phyloP scores from a whole-genome alignment of 2,888 invertebrate species.

The Ligdia adustata region DNA sequence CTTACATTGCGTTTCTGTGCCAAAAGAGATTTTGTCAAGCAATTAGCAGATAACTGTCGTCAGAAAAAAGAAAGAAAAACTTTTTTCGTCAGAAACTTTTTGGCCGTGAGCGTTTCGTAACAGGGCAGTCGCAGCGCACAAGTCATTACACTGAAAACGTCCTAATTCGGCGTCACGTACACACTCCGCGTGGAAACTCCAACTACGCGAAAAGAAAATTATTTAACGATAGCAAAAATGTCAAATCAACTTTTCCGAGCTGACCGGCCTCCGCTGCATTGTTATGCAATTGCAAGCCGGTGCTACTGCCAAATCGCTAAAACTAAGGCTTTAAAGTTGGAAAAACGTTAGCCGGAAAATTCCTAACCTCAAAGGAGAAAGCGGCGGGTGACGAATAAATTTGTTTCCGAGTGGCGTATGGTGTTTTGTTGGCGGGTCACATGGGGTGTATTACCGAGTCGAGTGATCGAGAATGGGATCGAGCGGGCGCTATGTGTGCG shows the following conservation, averaged over 20 bases:
- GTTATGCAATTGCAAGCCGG: conserved; percentile 74
- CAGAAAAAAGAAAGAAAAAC: conserved; percentile 56
- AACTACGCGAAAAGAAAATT: conserved; percentile 53
- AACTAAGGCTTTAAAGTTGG: conserved; percentile 55
- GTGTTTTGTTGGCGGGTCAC: conserved; percentile 61
- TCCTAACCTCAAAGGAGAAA: conserved; percentile 62
- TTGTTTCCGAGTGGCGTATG: conserved; percentile 33
- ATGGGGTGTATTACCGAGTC: conserved; percentile 59
- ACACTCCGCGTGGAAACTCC: conserved; percentile 51
- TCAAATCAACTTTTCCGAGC: conserved; percentile 69
- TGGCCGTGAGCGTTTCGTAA: conserved; percentile 69
- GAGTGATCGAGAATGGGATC: conserved; percentile 67
- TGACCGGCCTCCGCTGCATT: conserved; percentile 72
- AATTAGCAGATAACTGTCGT: conserved; percentile 74
- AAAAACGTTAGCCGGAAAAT: conserved; percentile 61
- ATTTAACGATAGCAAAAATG: conserved; percentile 57
- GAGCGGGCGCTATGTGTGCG: conserved; percentile 51
- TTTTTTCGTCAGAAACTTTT: conserved; percentile 65
- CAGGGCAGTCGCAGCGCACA: conserved; percentile 51
- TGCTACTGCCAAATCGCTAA: conserved; percentile 61
- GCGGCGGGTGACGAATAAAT: conserved; percentile 37
- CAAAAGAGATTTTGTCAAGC: conserved; percentile 67
- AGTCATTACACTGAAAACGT: conserved; percentile 67
- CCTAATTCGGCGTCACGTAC: conserved; percentile 59
- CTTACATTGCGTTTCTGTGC: conserved; percentile 53